Evolutionary conservation across 2,113 vertebrate genomes (phyloP), one percentile per base, ranked within the genome.

Genomic region (Pyrgilauda ruficollis): DNA sequence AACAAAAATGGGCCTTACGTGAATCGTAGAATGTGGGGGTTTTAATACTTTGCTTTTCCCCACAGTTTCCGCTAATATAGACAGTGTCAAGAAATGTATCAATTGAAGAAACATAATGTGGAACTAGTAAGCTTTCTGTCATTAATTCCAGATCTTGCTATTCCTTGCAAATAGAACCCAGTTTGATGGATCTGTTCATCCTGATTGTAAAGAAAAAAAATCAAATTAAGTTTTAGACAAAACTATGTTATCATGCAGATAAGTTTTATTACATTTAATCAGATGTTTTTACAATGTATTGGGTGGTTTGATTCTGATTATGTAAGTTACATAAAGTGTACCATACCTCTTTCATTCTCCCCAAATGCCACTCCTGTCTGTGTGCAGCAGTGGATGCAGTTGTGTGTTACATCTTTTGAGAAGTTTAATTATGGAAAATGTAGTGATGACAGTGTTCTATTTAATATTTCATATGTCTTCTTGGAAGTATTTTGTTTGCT

Each of bases 301-400:
- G 0, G 1, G 24, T 68, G 59, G 21, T 84, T 87, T 89, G 77
- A 53, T 86, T 90, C 90, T 77, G 84, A 30, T 95, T 90, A 89
- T 88, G 55, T 93, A 95, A 93, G 83, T 80, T 93, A 72, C 56
- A 69, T 83, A 47, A 87, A 90, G 67, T 80, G 31, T 94, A 63
- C 22, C 2, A 0, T 47, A 69, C 61, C 44, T 87, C 1, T 52
- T 75, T 73, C 85, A 37, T 76, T 77, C 28, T 81, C 10, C 19
- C 13, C 35, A 55, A 43, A 39, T 73, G 33, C 33, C 44, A 44
- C 13, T 70, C 37, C 46, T 77, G 47, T 56, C 30, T 50, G 9
- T 66, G 58, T 87, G 56, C 89, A 93, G 64, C 41, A 75, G 31
- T 59, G n/a, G 64, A 33, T 37, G 18, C 55, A 41, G 49, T 49